These are phyloP conservation scores for Coracias cyanogaster DNA, from an alignment of 2,797 vertebrate species.

Conservation along the genomic window DNA sequence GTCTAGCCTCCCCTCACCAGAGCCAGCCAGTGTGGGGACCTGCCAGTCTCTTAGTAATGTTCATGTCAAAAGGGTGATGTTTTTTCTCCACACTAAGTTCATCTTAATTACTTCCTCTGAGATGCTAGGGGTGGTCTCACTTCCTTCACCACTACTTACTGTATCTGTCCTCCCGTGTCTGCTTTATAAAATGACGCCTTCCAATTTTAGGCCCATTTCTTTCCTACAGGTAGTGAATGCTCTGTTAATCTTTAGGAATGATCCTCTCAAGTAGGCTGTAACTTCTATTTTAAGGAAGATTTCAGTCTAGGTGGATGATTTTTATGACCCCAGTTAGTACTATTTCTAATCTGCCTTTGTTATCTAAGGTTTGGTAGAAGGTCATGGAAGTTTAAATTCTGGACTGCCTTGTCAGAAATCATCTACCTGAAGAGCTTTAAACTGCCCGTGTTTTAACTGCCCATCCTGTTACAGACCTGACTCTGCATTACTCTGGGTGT, in stretches of 20 bases:
- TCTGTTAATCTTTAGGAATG: constrained; percentile 66
- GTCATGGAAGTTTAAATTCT: constrained; percentile 53
- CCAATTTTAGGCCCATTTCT: constrained; percentile 50
- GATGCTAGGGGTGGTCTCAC: background rate
- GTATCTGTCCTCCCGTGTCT: background rate
- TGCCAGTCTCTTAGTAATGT: background rate
- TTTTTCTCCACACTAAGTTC: background rate
- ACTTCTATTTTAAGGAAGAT: constrained; percentile 66
- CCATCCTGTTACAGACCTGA: background rate
- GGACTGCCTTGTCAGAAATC: constrained; percentile 11
- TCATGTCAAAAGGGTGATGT: background rate
- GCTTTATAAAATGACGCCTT: constrained; percentile 5
- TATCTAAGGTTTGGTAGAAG: constrained; percentile 61
- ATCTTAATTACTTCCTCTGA: constrained; percentile 52
- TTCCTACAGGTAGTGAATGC: background rate
- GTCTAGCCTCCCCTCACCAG: constrained; percentile 7
- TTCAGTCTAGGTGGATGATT: constrained; percentile 45
- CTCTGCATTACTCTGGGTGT: background rate
- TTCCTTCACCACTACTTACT: background rate
- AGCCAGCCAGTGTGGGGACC: background rate
- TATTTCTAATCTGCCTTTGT: constrained; percentile 59
- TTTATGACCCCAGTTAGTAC: constrained; percentile 15
- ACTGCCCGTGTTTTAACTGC: background rate
- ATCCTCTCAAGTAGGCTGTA: constrained; percentile 62
- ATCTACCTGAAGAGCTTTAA: background rate